Percentiles rank a stretch among this genome's conserved stretches.
Evolutionary conservation across 2,888 invertebrate species (phyloP).

Genomic region (Mythimna vitellina): DNA sequence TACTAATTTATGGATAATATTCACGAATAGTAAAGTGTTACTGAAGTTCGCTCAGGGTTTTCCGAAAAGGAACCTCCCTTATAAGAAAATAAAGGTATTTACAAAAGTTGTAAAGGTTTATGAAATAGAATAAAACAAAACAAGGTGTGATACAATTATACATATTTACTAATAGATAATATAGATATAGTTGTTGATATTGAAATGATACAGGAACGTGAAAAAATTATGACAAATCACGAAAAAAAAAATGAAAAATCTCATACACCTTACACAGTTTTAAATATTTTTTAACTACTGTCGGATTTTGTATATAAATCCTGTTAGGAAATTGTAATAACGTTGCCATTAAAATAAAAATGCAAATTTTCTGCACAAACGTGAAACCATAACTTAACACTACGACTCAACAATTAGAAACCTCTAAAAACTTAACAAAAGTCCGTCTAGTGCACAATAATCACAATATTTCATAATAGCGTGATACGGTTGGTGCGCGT

Average conservation of each 20-base stretch:
- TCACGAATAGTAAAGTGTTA: slow-evolving; percentile 8
- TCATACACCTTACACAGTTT: too few relatives aligned
- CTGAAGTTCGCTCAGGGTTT: slow-evolving; percentile 1
- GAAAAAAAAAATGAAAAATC: not conserved
- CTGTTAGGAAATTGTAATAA: not conserved
- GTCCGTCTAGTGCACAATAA: slow-evolving; percentile 33
- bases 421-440: not conserved
- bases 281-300: not conserved
- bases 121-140: too few relatives aligned
- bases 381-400: not conserved
- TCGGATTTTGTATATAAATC: not conserved
- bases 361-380: not conserved
- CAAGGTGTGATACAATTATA: too few relatives aligned
- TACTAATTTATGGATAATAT: slow-evolving; percentile 2
- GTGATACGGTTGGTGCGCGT: slow-evolving; percentile 63
- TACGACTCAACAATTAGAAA: slow-evolving; percentile 2
- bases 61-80: not conserved
- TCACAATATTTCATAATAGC: slow-evolving; percentile 62
- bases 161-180: too few relatives aligned
- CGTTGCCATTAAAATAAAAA: not conserved
- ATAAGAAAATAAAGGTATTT: not conserved
- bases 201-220: too few relatives aligned
- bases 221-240: too few relatives aligned
- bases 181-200: too few relatives aligned
- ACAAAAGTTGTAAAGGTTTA: not conserved